phyloP scores from a whole-genome alignment of 2,888 invertebrate species.

The Drosophila hamatofila region DNA sequence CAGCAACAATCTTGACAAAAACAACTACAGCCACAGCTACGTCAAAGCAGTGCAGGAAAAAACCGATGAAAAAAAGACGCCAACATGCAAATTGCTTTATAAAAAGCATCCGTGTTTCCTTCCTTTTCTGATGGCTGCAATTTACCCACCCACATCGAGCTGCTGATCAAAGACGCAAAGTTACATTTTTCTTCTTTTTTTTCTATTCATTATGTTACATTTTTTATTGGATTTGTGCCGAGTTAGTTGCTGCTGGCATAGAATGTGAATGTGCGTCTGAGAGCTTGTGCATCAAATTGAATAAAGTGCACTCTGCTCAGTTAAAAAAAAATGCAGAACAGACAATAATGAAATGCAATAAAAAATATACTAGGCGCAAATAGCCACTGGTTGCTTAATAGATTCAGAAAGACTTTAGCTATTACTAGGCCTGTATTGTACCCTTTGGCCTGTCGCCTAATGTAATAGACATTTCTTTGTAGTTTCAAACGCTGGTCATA shows the following conservation, averaged over 20 bases:
- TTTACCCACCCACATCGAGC: slow-evolving; percentile 13
- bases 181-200: background rate
- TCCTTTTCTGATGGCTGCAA: slow-evolving; percentile 21
- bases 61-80: slow-evolving; percentile 16
- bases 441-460: too few relatives aligned
- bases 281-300: slow-evolving; percentile 18
- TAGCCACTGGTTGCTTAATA: too few relatives aligned
- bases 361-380: background rate
- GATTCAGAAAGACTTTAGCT: background rate
- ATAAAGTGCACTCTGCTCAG: slow-evolving; percentile 1
- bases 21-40: slow-evolving; percentile 21
- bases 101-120: slow-evolving; percentile 44
- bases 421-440: too few relatives aligned
- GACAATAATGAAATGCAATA: background rate
- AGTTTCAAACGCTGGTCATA: background rate
- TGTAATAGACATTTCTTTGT: background rate
- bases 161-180: slow-evolving; percentile 31
- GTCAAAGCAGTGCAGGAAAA: slow-evolving; percentile 11
- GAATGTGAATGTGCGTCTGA: background rate
- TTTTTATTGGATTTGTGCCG: slow-evolving; percentile 41
- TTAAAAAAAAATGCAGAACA: background rate
- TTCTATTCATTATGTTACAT: slow-evolving; percentile 24
- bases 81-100: slow-evolving; percentile 66
- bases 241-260: slow-evolving; percentile 34
- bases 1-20: slow-evolving; percentile 33